A percentile compares a stretch with the other conserved stretches of the same genome.
phyloP scores from a whole-genome alignment of 2,888 invertebrate genomes.

The Aelia acuminata region DNA sequence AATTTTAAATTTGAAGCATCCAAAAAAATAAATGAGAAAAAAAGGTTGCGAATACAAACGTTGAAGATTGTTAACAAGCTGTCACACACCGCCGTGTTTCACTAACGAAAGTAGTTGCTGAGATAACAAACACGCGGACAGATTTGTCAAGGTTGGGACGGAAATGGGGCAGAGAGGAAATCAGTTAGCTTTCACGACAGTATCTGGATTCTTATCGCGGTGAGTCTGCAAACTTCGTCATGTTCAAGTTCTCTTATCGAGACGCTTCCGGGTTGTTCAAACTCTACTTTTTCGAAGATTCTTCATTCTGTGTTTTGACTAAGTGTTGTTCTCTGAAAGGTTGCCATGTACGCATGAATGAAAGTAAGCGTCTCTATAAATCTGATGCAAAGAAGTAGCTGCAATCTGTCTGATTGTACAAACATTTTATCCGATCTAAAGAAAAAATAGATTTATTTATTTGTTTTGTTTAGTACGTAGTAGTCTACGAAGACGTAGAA shows the following conservation, averaged over 20 bases:
- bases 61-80: conserved; percentile 21
- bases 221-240: conserved; percentile 9
- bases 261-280: neutral
- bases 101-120: conserved; percentile 6
- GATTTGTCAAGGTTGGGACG: conserved; percentile 32
- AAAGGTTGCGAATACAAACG: neutral
- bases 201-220: conserved; percentile 2
- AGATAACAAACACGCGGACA: conserved; percentile 37
- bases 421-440: too few relatives aligned
- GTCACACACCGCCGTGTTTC: conserved; percentile 7
- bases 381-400: too few relatives aligned
- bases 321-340: too few relatives aligned
- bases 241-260: neutral
- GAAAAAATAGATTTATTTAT: too few relatives aligned
- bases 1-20: neutral
- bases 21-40: neutral
- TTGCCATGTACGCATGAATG: too few relatives aligned
- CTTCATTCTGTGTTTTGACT: neutral
- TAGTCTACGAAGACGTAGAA: too few relatives aligned
- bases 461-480: too few relatives aligned
- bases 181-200: conserved; percentile 29
- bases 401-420: too few relatives aligned
- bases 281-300: neutral
- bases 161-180: conserved; percentile 10
- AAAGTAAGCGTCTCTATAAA: too few relatives aligned